Percentiles rank a stretch among this genome's conserved stretches.
Conservation (phyloP, 2,888 invertebrate genomes). For the Caenorhabditis virilis region DNA sequence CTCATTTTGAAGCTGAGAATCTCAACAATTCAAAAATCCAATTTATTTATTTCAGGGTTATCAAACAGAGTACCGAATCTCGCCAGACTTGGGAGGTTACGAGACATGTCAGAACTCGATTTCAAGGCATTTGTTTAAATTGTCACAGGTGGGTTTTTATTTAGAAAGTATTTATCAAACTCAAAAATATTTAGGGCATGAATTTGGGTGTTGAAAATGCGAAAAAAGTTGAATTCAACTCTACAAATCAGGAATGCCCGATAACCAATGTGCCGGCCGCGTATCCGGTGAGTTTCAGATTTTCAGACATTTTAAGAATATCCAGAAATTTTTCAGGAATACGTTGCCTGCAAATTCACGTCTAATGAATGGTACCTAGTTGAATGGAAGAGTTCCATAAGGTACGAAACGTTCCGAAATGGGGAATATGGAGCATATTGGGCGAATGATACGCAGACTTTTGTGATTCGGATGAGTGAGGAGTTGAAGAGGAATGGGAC, state of each 20-base stretch:
- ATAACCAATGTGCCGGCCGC: conserved; percentile 52
- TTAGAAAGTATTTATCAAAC: background rate
- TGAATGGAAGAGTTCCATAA: conserved; percentile 54
- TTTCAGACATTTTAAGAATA: background rate
- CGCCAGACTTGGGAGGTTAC: conserved; percentile 65
- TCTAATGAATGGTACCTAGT: conserved; percentile 59
- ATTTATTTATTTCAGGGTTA: conserved; percentile 51
- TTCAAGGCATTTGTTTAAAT: conserved; percentile 52
- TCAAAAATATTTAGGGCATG: conserved; percentile 11
- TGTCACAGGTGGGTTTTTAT: conserved; percentile 32
- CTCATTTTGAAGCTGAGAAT: too few species aligned
- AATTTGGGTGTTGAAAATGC: conserved; percentile 27
- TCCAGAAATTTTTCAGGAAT: conserved; percentile 40
- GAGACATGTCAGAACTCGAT: conserved; percentile 58
- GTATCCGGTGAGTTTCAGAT: conserved; percentile 37
- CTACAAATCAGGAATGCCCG: conserved; percentile 52
- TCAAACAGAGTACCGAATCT: conserved; percentile 59
- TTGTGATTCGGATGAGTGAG: conserved; percentile 58
- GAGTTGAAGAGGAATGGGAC: conserved; percentile 55
- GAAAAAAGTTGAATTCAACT: conserved; percentile 41
- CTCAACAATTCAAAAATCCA: too few species aligned
- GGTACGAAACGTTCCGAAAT: conserved; percentile 56
- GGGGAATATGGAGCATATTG: conserved; percentile 53
- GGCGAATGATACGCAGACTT: conserved; percentile 58
- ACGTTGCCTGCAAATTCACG: conserved; percentile 56